A percentile compares a stretch with the other conserved stretches of the same genome.
These are phyloP conservation scores for Leptinotarsa rubiginosa DNA, from an alignment of 2,888 invertebrate genomes.

Conservation along the genomic window DNA sequence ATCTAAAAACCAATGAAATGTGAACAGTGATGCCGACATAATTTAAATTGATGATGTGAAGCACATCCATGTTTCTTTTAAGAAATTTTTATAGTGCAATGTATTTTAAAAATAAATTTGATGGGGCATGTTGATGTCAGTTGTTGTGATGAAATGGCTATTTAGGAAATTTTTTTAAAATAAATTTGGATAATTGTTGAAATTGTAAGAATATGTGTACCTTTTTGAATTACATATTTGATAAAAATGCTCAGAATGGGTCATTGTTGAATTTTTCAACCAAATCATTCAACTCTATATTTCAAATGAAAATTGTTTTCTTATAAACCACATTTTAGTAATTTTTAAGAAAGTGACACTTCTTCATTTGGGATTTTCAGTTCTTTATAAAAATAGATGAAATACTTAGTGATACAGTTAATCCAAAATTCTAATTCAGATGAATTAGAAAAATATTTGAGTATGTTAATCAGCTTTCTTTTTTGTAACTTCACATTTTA, in stretches of 20 bases:
- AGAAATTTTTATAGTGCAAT: conserved; percentile 33
- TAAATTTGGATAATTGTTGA: conserved; percentile 18
- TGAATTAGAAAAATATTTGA: no score
- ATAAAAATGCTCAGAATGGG: conserved; percentile 3
- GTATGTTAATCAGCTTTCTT: no score
- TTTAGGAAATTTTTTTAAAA: conserved; percentile 20
- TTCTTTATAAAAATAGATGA: no score
- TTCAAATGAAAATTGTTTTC: neutral
- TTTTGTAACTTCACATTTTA: no score
- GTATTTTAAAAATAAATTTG: conserved; percentile 28
- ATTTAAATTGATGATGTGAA: conserved; percentile 14
- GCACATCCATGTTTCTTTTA: conserved; percentile 36
- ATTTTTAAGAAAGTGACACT: no score
- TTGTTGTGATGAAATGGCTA: conserved; percentile 18
- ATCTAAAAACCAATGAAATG: neutral
- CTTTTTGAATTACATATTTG: conserved; percentile 2
- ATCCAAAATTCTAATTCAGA: no score
- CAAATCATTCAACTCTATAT: neutral
- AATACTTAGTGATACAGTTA: no score
- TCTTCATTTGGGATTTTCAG: no score
- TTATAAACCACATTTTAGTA: no score
- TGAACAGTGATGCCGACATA: neutral
- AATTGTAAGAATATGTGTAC: conserved; percentile 25
- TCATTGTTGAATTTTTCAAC: neutral
- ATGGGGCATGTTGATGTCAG: conserved; percentile 16